phyloP scores from a whole-genome alignment of 2,888 invertebrate species.

The Ametastegia equiseti region DNA sequence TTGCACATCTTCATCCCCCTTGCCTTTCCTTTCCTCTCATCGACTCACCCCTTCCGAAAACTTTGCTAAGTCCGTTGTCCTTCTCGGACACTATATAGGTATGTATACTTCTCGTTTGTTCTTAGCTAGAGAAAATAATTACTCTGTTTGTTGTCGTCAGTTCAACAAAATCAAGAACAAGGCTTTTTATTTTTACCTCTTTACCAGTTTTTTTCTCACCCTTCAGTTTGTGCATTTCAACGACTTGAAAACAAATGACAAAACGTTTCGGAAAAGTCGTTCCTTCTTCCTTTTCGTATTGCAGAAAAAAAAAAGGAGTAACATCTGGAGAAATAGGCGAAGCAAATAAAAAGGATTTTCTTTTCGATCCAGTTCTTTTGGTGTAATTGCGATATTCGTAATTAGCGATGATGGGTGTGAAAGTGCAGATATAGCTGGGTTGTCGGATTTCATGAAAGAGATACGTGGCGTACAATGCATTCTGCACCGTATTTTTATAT shows the following conservation, averaged over 20 bases:
- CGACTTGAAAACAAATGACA: neutral
- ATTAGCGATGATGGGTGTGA: too few relatives aligned
- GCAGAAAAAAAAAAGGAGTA: neutral
- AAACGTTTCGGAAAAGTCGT: neutral
- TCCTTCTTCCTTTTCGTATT: neutral
- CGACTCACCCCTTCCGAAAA: neutral
- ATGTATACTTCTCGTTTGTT: neutral
- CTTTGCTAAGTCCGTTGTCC: neutral
- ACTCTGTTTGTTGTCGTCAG: neutral
- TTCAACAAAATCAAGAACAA: neutral
- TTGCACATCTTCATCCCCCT: neutral
- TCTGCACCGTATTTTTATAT: slow-evolving; percentile 21
- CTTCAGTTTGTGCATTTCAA: neutral
- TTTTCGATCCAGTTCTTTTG: too few relatives aligned
- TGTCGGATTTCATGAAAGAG: neutral
- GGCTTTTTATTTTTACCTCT: neutral
- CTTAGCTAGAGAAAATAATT: neutral
- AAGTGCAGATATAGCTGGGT: neutral
- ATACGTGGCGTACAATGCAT: neutral
- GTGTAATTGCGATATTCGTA: too few relatives aligned
- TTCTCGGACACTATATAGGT: neutral
- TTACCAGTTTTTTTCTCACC: neutral
- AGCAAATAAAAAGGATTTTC: neutral
- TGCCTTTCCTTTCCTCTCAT: neutral
- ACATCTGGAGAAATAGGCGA: neutral